Base-by-base conservation (phyloP, 2,888 invertebrate species). In the Pedicia rivosa region DNA sequence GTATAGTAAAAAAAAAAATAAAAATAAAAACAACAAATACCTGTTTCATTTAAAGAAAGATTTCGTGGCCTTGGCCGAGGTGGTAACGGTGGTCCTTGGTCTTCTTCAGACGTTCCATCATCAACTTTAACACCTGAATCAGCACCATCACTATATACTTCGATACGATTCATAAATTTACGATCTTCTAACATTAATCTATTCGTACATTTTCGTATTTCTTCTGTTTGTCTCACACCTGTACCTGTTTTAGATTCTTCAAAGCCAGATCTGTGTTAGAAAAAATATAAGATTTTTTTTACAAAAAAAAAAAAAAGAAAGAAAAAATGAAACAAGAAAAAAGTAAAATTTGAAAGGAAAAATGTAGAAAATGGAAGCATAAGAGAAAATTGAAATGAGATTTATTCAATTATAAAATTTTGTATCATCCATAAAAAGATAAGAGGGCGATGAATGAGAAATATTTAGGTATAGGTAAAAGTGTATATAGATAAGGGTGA, bases 41-140 rank as follows among this genome's bases (percentile, higher is more conserved):
- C 45, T 27, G 41, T 43, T 31, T 45, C 45, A 44, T 41, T 44
- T 37, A 42, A 32, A 33, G 42, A 45, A 9, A 46, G 37, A 42
- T 44, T 47, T 27, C 49, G 44, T 1, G 46, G 44, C 14, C 47
- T 41, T 17, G 59, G 61, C 25, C 61, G 48, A 26, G 61, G 61
- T 14, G 60, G 61, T 40, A 60, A 38, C 1, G 60, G 60, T 15
- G 61, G 61, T 3, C 59, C 54, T 44, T 55, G 50, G 43, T 60
- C 56, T 37, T 56, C 55, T 15, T 52, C 55, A 5, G 47, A 47
- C 8, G 45, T 48, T 16, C 40, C 42, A 26, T 47, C 46, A 41
- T 48, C 50, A 22, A 50, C 47, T 38, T 54, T 54, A 16, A 52
- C 46, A 28, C 50, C 52, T 6, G 52, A 44, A 37, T 52, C 51